phyloP scores from a whole-genome alignment of 1,140 invertebrate genomes.

The Drosophila jambulina region DNA sequence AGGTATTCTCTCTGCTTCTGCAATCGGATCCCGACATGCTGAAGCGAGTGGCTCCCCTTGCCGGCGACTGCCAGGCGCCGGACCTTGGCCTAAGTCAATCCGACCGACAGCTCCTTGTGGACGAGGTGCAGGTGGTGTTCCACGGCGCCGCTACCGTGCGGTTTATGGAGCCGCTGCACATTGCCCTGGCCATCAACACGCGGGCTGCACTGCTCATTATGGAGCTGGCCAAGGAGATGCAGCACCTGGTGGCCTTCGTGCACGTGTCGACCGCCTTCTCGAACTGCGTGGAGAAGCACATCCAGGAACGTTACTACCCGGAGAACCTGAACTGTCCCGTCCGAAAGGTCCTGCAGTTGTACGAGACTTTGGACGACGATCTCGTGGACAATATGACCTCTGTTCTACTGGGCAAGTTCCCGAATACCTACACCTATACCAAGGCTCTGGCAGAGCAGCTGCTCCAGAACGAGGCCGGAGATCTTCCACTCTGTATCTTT shows the following conservation, averaged over 20 bases:
- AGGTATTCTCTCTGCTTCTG: conserved; percentile 54
- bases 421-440: conserved; percentile 94
- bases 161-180: conserved; percentile 92
- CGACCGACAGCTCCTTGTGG: conserved; percentile 84
- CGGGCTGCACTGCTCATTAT: conserved; percentile 87
- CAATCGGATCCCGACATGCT: conserved; percentile 28
- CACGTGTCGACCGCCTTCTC: conserved; percentile 92
- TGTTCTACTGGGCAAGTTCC: conserved; percentile 89
- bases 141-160: conserved; percentile 93
- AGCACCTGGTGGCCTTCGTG: conserved; percentile 88
- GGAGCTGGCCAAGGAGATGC: conserved; percentile 88
- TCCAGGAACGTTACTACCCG: conserved; percentile 91
- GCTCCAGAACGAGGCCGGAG: conserved; percentile 87
- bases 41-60: conserved; percentile 82
- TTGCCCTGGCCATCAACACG: conserved; percentile 87
- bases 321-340: conserved; percentile 87
- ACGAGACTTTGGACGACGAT: conserved; percentile 86
- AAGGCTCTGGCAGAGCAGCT: conserved; percentile 93
- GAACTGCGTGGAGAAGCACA: conserved; percentile 87
- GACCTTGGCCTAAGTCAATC: conserved; percentile 89
- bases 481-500: conserved; percentile 90
- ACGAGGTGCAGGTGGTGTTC: conserved; percentile 89
- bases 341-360: conserved; percentile 87
- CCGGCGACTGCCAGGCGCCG: conserved; percentile 87
- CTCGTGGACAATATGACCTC: conserved; percentile 89